Base-by-base conservation (phyloP, 1,140 invertebrate genomes). In the Penaeus japonicus region DNA sequence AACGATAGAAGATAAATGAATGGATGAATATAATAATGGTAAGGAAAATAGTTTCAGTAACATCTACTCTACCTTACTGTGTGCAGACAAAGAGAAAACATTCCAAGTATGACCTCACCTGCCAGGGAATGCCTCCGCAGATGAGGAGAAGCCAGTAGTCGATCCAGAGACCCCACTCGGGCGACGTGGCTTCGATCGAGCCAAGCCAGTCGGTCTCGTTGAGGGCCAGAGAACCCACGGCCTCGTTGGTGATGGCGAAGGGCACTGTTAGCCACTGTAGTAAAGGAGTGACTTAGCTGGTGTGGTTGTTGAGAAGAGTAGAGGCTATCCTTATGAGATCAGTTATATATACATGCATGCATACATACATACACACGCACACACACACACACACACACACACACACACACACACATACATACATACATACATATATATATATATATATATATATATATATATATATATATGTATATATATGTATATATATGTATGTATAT, bases 61-160 rank as follows among this genome's bases (percentile, higher is more conserved):
- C 35, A 53, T 27, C 10, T 15, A 1, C 39, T 39, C 1, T 39
- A 39, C 47, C 47, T 47, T 0, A 0, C 47, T 0, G 10, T 7
- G 47, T 12, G 10, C 47, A 12, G 10, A 15, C 47, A 47, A 47
- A 15, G 5, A 47, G 47, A 47, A 47, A 47, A 12, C 47, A 47
- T 12, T 47, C 10, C 10, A 47, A 12, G 10, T 47, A 47, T 1
- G 47, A 5, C 47, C 47, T 24, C 12, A 96, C 96, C 95, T 98
- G 97, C 99, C 99, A 99, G 0, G 99, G 99, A 91, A 99, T 99
- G 35, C 99, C 99, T 15, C 99, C 99, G 91, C 99, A 99, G 70
- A 99, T 94, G 15, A 99, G 94, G 77, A 99, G 94, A 82, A 99
- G 93, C 32, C 96, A 97, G 90, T 97, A 96, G 93, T 99, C 99